A percentile compares a stretch with the other conserved stretches of the same genome.
Conservation (phyloP, 2,888 invertebrate species). For the Melieria crassipennis region DNA sequence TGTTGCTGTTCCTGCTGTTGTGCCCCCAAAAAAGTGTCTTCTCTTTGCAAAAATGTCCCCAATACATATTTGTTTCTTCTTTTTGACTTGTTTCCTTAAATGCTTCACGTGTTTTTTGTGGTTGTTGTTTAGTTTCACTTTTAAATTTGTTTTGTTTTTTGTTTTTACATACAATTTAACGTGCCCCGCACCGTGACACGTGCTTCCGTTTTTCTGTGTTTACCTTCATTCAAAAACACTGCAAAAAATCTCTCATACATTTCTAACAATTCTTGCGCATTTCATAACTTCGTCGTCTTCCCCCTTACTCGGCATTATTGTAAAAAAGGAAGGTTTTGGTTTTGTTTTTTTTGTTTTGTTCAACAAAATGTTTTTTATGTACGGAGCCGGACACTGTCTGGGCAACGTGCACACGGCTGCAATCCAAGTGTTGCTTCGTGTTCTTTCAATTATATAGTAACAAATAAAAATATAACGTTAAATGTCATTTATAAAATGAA, state of each 20-base stretch:
- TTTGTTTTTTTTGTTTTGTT: not conserved
- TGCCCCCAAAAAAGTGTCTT: too few species aligned
- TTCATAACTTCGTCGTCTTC: not conserved
- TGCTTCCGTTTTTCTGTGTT: not conserved
- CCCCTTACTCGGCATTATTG: not conserved
- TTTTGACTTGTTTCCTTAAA: too few species aligned
- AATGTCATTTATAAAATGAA: constrained; percentile 39
- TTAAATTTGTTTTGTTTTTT: too few species aligned
- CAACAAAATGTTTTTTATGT: not conserved
- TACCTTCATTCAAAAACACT: constrained; percentile 20
- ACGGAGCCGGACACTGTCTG: not conserved
- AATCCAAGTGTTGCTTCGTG: not conserved
- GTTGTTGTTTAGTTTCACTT: too few species aligned
- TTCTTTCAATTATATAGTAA: constrained; percentile 28
- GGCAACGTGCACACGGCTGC: constrained; percentile 1
- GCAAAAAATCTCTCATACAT: not conserved
- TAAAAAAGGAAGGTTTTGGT: too few species aligned
- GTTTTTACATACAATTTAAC: too few species aligned
- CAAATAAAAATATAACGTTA: constrained; percentile 35
- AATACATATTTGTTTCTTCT: too few species aligned
- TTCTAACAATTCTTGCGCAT: not conserved
- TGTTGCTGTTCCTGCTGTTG: too few species aligned
- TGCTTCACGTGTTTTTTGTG: too few species aligned
- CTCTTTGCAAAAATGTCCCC: too few species aligned
- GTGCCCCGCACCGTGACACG: too few species aligned